phyloP scores from a whole-genome alignment of 2,113 vertebrate species.

The Catagonus wagneri region DNA sequence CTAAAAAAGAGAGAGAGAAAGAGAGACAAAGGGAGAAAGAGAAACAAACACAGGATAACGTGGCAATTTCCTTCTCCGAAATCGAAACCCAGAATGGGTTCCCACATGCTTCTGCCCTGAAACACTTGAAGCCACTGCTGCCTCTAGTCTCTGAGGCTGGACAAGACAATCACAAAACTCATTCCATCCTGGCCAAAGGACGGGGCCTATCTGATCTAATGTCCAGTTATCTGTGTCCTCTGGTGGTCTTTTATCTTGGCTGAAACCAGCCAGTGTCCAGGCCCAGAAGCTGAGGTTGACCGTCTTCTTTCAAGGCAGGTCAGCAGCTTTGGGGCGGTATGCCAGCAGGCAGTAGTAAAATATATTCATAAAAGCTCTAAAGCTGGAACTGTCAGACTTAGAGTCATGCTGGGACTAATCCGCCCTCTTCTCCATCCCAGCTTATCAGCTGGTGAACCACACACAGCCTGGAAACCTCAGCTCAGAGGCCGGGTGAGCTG shows the following conservation, averaged over 20 bases:
- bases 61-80: background rate
- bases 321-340: background rate
- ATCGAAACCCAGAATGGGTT: background rate
- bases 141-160: background rate
- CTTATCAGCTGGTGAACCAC: background rate
- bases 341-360: background rate
- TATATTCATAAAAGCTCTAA: fast-evolving
- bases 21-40: no score
- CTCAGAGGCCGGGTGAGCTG: background rate
- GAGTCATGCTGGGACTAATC: background rate
- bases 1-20: no score
- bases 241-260: background rate
- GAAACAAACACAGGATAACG: background rate
- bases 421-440: background rate
- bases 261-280: background rate
- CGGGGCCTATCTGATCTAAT: background rate
- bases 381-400: background rate
- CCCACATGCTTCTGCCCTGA: background rate
- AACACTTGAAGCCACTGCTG: background rate
- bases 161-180: background rate
- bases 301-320: background rate
- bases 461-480: no score
- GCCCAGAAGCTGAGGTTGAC: background rate
- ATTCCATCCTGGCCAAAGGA: background rate
- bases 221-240: background rate